Evolutionary conservation across 2,113 vertebrate genomes (phyloP).

Genomic region (Piprites chloris): DNA sequence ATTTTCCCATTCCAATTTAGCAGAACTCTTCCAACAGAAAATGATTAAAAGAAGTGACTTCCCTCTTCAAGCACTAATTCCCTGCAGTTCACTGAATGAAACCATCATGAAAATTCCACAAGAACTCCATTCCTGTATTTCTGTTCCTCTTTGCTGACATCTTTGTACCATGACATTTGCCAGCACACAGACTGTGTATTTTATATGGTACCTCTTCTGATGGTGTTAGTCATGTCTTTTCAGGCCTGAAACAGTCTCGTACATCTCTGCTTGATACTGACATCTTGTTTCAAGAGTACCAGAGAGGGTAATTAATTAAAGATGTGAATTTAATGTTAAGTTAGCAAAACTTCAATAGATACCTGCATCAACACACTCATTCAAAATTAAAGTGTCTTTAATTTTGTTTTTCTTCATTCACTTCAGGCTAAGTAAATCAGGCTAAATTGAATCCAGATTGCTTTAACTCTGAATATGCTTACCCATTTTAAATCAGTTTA

Average conservation of each 20-base stretch:
- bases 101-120: background rate
- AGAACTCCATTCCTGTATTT: background rate
- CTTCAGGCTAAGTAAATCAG: background rate
- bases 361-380: background rate
- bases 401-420: slow-evolving; percentile 27
- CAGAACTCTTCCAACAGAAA: background rate
- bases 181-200: background rate
- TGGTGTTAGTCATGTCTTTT: background rate
- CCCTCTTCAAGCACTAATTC: background rate
- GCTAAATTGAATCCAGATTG: slow-evolving; percentile 20
- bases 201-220: background rate
- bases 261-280: background rate
- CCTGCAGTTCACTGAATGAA: background rate
- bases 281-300: background rate
- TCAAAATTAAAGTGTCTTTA: background rate
- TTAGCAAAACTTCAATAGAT: background rate
- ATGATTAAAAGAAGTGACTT: background rate
- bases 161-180: background rate
- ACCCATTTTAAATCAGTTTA: slow-evolving; percentile 5
- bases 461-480: background rate
- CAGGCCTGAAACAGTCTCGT: background rate
- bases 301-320: background rate
- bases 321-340: background rate
- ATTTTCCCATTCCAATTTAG: background rate
- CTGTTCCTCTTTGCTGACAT: background rate